These are phyloP conservation scores for Drosophila ustulata DNA, from an alignment of 2,888 invertebrate genomes.

Conservation along the genomic window DNA sequence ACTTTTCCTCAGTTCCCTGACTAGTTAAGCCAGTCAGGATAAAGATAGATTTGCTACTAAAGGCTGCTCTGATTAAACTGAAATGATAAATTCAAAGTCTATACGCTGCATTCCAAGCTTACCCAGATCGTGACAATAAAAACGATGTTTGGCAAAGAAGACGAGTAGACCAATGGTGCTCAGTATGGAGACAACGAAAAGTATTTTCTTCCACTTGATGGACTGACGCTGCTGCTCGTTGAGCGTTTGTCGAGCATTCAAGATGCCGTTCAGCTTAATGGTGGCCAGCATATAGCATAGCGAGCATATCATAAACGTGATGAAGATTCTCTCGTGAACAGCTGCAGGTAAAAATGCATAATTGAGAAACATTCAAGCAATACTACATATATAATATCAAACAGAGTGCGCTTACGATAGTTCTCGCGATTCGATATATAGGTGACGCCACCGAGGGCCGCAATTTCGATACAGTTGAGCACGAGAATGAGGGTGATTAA, in stretches of 20 bases:
- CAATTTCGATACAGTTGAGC: conserved; percentile 93
- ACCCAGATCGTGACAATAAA: conserved; percentile 96
- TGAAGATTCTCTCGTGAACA: conserved; percentile 95
- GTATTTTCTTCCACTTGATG: conserved; percentile 89
- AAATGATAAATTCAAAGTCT: not conserved
- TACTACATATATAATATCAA: not conserved
- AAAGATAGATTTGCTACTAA: no score
- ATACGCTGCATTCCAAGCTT: conserved; percentile 79
- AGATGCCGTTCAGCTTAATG: conserved; percentile 86
- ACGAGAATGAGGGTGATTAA: conserved; percentile 91
- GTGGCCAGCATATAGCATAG: conserved; percentile 93
- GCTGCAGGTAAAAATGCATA: conserved; percentile 87
- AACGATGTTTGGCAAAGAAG: conserved; percentile 95
- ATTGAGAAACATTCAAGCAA: not conserved
- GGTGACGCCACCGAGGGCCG: conserved; percentile 95
- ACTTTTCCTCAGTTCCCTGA: no score
- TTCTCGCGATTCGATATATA: conserved; percentile 97
- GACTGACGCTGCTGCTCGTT: conserved; percentile 85
- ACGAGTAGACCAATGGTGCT: conserved; percentile 93
- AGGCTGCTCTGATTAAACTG: no score
- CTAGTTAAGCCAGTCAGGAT: no score
- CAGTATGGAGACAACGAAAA: conserved; percentile 91
- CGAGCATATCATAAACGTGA: conserved; percentile 94
- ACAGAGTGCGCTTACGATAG: conserved; percentile 92
- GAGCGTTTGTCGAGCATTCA: conserved; percentile 76